Evolutionary conservation across 2,888 invertebrate species (phyloP).

Genomic region (Tineola bisselliella): DNA sequence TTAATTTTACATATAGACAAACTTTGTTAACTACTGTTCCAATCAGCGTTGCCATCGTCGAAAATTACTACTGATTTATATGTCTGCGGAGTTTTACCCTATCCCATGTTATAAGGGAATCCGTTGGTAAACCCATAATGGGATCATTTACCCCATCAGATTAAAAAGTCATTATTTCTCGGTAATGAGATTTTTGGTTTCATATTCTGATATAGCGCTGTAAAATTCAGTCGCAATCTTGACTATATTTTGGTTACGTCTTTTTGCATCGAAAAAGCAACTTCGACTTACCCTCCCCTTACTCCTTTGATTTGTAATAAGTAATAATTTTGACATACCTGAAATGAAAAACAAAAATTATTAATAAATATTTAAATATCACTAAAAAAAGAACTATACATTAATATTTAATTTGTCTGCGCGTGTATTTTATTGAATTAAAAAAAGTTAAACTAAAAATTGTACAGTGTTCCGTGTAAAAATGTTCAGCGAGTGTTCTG

Average conservation of each 20-base stretch:
- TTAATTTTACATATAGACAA: slow-evolving; percentile 3
- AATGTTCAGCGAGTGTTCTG: no score
- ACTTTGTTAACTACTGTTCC: slow-evolving; percentile 32
- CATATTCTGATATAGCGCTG: no score
- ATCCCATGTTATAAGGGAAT: slow-evolving; percentile 6
- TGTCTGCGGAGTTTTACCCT: slow-evolving; percentile 41
- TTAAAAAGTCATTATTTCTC: slow-evolving; percentile 8
- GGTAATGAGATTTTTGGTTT: neutral
- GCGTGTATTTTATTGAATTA: no score
- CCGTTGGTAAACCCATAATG: slow-evolving; percentile 6
- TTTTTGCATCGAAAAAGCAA: no score
- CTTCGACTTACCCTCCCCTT: no score
- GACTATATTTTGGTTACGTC: no score
- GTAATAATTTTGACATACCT: slow-evolving; percentile 18
- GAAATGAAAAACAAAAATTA: slow-evolving; percentile 20
- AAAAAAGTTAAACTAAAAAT: no score
- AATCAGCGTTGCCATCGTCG: slow-evolving; percentile 43
- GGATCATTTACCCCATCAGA: slow-evolving; percentile 13
- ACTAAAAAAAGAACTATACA: no score
- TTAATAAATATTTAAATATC: slow-evolving; percentile 15
- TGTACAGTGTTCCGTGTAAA: no score
- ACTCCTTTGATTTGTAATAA: no score
- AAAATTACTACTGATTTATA: slow-evolving; percentile 50
- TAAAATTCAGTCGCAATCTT: no score
- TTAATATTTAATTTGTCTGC: no score